Percentiles rank a stretch among this genome's conserved stretches.
Conservation (phyloP, 2,113 vertebrate genomes). For the Pristiophorus japonicus region DNA sequence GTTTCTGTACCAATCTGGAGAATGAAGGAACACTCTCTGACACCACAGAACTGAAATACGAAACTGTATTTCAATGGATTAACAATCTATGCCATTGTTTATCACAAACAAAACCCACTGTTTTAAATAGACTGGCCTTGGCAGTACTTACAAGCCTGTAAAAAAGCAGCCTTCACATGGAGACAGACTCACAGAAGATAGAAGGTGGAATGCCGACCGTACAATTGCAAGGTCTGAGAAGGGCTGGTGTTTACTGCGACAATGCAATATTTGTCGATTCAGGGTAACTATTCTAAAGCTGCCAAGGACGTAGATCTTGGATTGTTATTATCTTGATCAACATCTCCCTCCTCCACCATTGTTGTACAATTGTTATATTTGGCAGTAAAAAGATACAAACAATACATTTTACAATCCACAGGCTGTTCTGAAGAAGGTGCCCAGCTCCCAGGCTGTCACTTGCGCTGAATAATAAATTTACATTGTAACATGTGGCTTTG, state of each 20-base stretch:
- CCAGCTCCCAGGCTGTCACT: not conserved
- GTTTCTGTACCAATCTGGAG: not conserved
- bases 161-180: not conserved
- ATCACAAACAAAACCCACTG: not conserved
- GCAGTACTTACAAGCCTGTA: not conserved
- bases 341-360: not conserved
- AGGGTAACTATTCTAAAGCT: not conserved
- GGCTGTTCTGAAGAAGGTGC: not conserved
- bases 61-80: not conserved
- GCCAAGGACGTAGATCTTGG: not conserved
- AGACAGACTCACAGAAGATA: not conserved
- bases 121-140: conserved; percentile 1
- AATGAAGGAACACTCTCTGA: not conserved
- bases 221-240: not conserved
- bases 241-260: not conserved
- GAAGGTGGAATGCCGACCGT: not conserved
- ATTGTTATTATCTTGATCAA: conserved; percentile 2
- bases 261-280: not conserved
- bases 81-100: not conserved
- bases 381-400: not conserved
- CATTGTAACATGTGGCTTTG: not conserved
- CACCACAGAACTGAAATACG: not conserved
- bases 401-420: not conserved
- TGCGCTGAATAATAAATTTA: not conserved
- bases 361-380: not conserved